Base-by-base conservation (phyloP, 2,797 vertebrate species). In the Pangasius sanitwongsei region DNA sequence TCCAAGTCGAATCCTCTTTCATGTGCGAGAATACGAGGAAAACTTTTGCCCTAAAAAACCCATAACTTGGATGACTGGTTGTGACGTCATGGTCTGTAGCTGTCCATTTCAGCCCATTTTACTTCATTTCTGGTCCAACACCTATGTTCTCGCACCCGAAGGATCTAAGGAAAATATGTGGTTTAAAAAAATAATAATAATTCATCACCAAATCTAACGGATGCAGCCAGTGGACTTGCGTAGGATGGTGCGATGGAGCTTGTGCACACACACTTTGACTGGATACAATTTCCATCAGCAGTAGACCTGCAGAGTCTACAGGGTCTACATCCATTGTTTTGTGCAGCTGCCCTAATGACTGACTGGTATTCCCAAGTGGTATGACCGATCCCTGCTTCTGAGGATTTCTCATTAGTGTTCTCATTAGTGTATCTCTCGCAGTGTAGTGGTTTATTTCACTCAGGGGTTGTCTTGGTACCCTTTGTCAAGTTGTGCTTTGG, bases 321-420 rank as follows among this genome's bases (percentile, higher is more conserved):
- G 44, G 41, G 28, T 84, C 41, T 84, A 20, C 41, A 65, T 28
- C 59, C 61, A 67, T 50, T 83, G 61, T 67, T 83, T 50, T 67
- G 41, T 50, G 44, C 61, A 67, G 7, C 25, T 84, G 61, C 41
- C 41, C 41, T 84, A 67, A 84, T 84, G 83, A 53, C 83, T 15
- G 16, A 48, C 44, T 67, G 61, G 44, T 63, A 83, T 84, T 84
- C 63, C 44, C 44, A 34, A 53, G 63, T 69, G 48, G 4, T 34
- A 69, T 11, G 65, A 69, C 44, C 0, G 61, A 67, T 84, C 41
- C 25, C 28, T 48, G 28, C 41, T 67, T 67, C 63, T 67, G 83
- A 53, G n/a, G 83, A 85, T 12, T 25, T 50, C 61, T 85, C 63
- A 85, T 85, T 85, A 85, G n/a, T 69, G 63, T 69, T 85, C 63